A percentile compares a stretch with the other conserved stretches of the same genome.
phyloP scores from a whole-genome alignment of 92 coral and sea anemone genomes.

The Anthopleura xanthogrammica region DNA sequence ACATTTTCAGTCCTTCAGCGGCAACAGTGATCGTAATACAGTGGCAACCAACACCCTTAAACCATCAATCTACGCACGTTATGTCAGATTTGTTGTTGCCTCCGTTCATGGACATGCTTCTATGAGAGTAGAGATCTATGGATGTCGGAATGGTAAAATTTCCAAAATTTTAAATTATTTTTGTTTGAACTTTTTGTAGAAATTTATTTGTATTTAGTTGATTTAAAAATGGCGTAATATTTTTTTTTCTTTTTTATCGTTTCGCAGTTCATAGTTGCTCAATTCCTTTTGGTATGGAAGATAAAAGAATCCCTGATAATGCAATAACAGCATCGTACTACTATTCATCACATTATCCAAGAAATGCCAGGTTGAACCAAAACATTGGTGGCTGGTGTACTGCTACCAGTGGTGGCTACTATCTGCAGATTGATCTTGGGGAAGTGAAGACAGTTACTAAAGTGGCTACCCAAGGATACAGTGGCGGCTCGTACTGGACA shows the following conservation, averaged over 20 bases:
- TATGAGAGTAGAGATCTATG: conserved; percentile 55
- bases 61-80: conserved; percentile 42
- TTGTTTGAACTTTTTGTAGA: background rate
- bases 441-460: conserved; percentile 11
- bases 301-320: conserved; percentile 40
- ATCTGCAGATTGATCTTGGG: conserved; percentile 9
- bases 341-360: background rate
- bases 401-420: background rate
- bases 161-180: background rate
- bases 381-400: conserved; percentile 9
- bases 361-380: background rate
- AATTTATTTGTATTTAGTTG: too few species aligned
- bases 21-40: conserved; percentile 41
- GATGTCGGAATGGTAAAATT: conserved; percentile 40
- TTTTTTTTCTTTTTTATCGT: too few species aligned
- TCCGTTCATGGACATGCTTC: conserved; percentile 12
- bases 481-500: background rate
- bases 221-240: too few species aligned
- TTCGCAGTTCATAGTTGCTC: conserved; percentile 37
- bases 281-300: conserved; percentile 50
- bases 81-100: conserved; percentile 21
- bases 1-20: conserved; percentile 29
- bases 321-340: conserved; percentile 44
- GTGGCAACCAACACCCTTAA: conserved; percentile 21
- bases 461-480: conserved; percentile 14